Evolutionary conservation across 2,888 invertebrate genomes (phyloP).

Genomic region (Troides aeacus): DNA sequence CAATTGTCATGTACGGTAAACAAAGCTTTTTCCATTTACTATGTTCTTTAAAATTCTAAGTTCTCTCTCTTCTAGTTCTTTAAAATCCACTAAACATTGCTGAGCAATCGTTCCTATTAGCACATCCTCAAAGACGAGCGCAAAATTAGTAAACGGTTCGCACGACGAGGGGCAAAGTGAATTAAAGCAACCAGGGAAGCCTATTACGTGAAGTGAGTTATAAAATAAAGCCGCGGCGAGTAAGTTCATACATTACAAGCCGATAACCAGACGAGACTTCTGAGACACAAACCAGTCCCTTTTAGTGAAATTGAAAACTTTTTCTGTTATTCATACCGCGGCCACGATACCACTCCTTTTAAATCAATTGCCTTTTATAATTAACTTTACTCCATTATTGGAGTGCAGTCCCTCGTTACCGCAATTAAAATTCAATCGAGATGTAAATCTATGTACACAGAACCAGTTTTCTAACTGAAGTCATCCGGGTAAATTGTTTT

Average conservation of each 20-base stretch:
- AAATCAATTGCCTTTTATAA: conserved; percentile 80
- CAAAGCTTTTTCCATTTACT: no score
- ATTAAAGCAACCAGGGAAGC: conserved; percentile 66
- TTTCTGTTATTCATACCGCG: conserved; percentile 79
- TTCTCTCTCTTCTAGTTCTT: neutral
- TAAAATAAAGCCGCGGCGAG: conserved; percentile 76
- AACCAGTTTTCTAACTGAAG: conserved; percentile 63
- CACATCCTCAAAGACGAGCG: conserved; percentile 40
- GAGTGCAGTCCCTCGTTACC: conserved; percentile 72
- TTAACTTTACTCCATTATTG: conserved; percentile 75
- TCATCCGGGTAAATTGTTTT: conserved; percentile 57
- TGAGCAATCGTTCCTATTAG: conserved; percentile 32
- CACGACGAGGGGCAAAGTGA: conserved; percentile 60
- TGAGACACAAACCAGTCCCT: conserved; percentile 81
- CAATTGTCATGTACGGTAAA: no score
- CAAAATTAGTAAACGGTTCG: conserved; percentile 57
- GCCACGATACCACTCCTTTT: conserved; percentile 74
- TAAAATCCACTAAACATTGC: neutral
- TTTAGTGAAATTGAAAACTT: conserved; percentile 81
- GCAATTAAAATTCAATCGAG: conserved; percentile 75
- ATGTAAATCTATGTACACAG: conserved; percentile 67
- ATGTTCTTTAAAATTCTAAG: no score
- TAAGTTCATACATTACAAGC: conserved; percentile 80
- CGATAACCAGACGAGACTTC: conserved; percentile 80
- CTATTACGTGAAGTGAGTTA: conserved; percentile 78